Evolutionary conservation across 2,113 vertebrate genomes (phyloP).

Genomic region (Hirundichthys speculiger): DNA sequence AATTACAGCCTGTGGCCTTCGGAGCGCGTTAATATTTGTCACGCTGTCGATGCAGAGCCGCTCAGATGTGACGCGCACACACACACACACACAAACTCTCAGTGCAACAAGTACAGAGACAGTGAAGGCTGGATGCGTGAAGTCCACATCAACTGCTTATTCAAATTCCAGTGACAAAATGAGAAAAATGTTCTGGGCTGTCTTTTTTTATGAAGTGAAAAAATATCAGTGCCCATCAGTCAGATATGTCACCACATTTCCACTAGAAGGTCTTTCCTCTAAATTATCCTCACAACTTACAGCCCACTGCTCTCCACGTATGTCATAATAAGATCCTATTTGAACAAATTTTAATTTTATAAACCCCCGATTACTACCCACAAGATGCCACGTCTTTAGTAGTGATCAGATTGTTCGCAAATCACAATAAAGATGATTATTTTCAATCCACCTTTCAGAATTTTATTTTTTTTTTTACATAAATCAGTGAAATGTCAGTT

Average conservation of each 20-base stretch:
- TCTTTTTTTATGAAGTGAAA: no score
- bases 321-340: neutral
- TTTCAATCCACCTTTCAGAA: neutral
- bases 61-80: no score
- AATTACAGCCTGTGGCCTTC: no score
- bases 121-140: no score
- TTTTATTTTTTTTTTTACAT: neutral
- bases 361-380: neutral
- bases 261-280: neutral
- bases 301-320: neutral
- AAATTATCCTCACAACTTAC: constrained; percentile 15
- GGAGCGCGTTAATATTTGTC: constrained; percentile 24
- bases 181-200: no score
- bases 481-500: neutral
- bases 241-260: no score
- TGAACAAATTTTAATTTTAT: neutral
- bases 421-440: no score
- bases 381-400: no score
- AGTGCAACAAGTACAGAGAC: no score
- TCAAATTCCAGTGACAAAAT: neutral
- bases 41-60: constrained; percentile 18
- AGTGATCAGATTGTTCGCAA: no score
- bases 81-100: constrained; percentile 1
- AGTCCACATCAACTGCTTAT: neutral
- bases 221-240: neutral